phyloP scores from a whole-genome alignment of 2,888 invertebrate species.

The Ypsolopha sequella region DNA sequence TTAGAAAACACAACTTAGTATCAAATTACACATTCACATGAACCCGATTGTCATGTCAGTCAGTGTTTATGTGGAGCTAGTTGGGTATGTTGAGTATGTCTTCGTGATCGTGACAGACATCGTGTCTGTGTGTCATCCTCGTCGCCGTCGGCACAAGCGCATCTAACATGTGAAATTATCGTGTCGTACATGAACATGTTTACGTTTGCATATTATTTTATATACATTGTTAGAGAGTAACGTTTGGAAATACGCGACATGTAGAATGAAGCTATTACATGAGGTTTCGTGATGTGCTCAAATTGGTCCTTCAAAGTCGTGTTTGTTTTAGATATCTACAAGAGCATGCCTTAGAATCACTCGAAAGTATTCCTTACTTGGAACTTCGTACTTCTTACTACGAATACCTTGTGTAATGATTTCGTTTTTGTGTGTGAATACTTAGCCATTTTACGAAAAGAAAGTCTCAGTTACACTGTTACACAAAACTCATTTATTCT shows the following conservation, averaged over 20 bases:
- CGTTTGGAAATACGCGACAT: not conserved
- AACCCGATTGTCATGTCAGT: slow-evolving; percentile 3
- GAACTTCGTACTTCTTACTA: no score
- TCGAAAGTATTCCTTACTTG: no score
- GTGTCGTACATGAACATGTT: slow-evolving; percentile 1
- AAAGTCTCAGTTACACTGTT: no score
- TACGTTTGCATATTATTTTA: not conserved
- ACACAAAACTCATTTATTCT: no score
- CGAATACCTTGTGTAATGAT: no score
- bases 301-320: no score
- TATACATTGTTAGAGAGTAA: not conserved
- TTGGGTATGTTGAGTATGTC: not conserved
- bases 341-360: no score
- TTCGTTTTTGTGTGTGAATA: no score
- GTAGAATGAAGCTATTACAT: not conserved
- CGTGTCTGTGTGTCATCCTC: not conserved
- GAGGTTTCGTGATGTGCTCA: not conserved
- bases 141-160: not conserved
- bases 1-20: no score
- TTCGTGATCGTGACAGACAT: slow-evolving; percentile 3
- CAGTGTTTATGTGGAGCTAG: not conserved
- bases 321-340: no score
- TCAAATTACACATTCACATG: slow-evolving; percentile 1
- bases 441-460: no score
- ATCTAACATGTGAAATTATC: slow-evolving; percentile 1